Evolutionary conservation across 37 sponge, comb jelly and placozoan species (phyloP).

Genomic region (Axinella damicornis): DNA sequence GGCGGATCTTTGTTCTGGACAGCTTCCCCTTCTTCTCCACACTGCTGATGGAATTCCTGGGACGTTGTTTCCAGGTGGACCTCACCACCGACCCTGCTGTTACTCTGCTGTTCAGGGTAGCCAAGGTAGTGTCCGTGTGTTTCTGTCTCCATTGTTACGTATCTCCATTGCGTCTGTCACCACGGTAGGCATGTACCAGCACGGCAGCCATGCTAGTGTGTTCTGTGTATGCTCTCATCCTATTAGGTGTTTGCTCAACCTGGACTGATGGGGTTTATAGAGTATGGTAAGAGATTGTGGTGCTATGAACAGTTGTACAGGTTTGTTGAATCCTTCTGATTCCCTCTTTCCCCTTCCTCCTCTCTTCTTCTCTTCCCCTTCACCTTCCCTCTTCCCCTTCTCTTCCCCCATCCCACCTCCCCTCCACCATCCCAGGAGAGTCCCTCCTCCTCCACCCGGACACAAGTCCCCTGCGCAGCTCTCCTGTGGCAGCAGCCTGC

Average conservation of each 20-base stretch:
- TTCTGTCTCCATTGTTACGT: too few species aligned
- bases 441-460: slow-evolving; percentile 21
- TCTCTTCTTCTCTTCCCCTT: too few species aligned
- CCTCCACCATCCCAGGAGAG: slow-evolving; percentile 16
- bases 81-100: slow-evolving; percentile 55
- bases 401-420: too few species aligned
- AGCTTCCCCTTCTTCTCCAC: slow-evolving; percentile 76
- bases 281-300: slow-evolving; percentile 38
- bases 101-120: slow-evolving; percentile 68
- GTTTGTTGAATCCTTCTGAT: not conserved
- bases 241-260: slow-evolving; percentile 62
- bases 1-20: slow-evolving; percentile 74
- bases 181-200: not conserved
- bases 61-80: slow-evolving; percentile 66
- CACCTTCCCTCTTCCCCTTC: too few species aligned
- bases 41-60: slow-evolving; percentile 72
- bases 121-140: too few species aligned
- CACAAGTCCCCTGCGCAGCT: not conserved
- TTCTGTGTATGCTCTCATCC: not conserved
- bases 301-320: not conserved
- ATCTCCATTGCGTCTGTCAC: too few species aligned
- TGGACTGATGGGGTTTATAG: slow-evolving; percentile 41
- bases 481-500: not conserved
- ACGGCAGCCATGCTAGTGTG: not conserved
- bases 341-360: too few species aligned